phyloP scores from a whole-genome alignment of 2,113 vertebrate species.

The Gulo gulo region DNA sequence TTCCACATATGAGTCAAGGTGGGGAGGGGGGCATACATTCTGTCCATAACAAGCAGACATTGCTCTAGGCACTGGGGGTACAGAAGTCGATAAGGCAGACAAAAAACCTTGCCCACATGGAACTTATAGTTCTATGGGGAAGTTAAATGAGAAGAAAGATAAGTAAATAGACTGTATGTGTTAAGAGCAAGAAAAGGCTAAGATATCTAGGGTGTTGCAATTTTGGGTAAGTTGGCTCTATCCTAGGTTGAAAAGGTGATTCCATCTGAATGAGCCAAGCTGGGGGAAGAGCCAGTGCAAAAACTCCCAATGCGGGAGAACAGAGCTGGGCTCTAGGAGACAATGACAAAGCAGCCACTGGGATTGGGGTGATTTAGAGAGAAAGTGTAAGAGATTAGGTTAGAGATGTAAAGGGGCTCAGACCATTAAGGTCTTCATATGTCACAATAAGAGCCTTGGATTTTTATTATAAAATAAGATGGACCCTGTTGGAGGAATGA shows the following conservation, averaged over 20 bases:
- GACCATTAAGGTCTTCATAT: neutral
- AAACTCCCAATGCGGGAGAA: neutral
- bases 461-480: neutral
- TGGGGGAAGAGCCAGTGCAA: neutral
- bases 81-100: neutral
- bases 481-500: neutral
- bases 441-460: neutral
- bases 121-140: neutral
- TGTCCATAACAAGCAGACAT: neutral
- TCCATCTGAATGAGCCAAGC: neutral
- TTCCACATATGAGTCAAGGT: neutral
- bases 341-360: neutral
- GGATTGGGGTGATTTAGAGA: neutral
- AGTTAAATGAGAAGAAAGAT: neutral
- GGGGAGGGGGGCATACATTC: fast-evolving
- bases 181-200: neutral
- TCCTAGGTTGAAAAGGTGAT: neutral
- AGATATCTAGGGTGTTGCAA: neutral
- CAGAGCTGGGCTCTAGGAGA: neutral
- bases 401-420: neutral
- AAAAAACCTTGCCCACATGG: neutral
- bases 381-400: neutral
- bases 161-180: neutral
- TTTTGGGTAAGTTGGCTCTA: neutral
- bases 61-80: neutral